Evolutionary conservation across 2,888 invertebrate genomes (phyloP).

Genomic region (Chrysodeixis includens): DNA sequence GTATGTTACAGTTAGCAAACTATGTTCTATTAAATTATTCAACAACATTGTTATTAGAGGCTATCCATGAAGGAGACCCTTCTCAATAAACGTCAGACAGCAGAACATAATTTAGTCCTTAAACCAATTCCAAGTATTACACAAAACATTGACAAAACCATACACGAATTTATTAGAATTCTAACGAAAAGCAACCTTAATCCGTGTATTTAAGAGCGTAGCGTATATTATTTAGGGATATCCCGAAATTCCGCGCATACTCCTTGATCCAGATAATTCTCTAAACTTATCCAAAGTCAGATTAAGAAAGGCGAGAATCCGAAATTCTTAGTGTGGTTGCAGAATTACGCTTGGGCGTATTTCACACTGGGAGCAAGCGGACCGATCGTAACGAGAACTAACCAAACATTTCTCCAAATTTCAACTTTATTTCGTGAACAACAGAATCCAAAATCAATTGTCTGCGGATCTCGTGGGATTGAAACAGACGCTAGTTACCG

Average conservation of each 20-base stretch:
- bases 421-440: not conserved
- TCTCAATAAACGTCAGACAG: constrained; percentile 24
- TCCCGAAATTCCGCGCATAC: constrained; percentile 47
- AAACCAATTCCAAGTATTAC: constrained; percentile 34
- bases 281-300: constrained; percentile 58
- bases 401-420: not conserved
- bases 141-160: constrained; percentile 43
- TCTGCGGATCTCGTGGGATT: constrained; percentile 9
- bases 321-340: constrained; percentile 57
- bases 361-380: constrained; percentile 42
- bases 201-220: constrained; percentile 35
- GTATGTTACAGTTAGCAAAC: not conserved
- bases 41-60: constrained; percentile 3
- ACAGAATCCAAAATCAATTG: constrained; percentile 10
- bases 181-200: constrained; percentile 43
- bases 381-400: constrained; percentile 19
- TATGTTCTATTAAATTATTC: constrained; percentile 3
- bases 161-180: constrained; percentile 39
- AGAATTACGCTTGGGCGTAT: constrained; percentile 51
- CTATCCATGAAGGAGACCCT: constrained; percentile 18
- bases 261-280: constrained; percentile 59
- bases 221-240: constrained; percentile 47
- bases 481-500: constrained; percentile 31
- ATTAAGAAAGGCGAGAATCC: constrained; percentile 59
- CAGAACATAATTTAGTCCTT: constrained; percentile 39